phyloP scores from a whole-genome alignment of 2,797 vertebrate genomes.

The Dermochelys coriacea region DNA sequence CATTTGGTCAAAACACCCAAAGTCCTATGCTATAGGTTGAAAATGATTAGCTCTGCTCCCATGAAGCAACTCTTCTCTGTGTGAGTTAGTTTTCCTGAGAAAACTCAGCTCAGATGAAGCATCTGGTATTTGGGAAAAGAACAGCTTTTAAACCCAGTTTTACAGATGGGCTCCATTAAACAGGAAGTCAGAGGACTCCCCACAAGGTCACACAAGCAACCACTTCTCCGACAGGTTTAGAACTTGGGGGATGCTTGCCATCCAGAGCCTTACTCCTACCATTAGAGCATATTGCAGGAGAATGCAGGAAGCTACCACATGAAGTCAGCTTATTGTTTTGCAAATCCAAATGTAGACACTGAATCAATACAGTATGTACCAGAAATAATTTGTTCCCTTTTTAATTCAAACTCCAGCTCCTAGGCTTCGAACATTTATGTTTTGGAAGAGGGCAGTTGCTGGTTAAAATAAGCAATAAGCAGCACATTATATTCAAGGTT shows the following conservation, averaged over 20 bases:
- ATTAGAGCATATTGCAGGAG: not conserved
- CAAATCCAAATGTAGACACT: not conserved
- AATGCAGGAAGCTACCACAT: rapidly evolving
- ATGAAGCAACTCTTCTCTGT: rapidly evolving
- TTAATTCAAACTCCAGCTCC: not conserved
- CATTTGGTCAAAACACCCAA: not conserved
- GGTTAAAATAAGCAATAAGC: not conserved
- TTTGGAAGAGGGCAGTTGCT: not conserved
- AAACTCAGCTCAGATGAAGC: not conserved
- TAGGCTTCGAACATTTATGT: not conserved
- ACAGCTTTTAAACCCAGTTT: conserved; percentile 4
- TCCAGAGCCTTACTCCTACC: not conserved
- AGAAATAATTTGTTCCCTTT: not conserved
- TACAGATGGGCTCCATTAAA: not conserved
- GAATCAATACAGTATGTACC: not conserved
- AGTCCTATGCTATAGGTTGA: not conserved
- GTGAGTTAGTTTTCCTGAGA: conserved; percentile 7
- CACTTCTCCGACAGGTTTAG: not conserved
- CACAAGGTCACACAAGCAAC: not conserved
- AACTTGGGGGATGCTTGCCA: not conserved
- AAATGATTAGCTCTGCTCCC: conserved; percentile 17
- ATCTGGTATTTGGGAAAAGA: conserved; percentile 23
- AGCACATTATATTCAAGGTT: not conserved
- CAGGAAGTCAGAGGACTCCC: not conserved
- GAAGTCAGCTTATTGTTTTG: not conserved